Evolutionary conservation across 2,888 invertebrate genomes (phyloP).

Genomic region (Blomia tropicalis): DNA sequence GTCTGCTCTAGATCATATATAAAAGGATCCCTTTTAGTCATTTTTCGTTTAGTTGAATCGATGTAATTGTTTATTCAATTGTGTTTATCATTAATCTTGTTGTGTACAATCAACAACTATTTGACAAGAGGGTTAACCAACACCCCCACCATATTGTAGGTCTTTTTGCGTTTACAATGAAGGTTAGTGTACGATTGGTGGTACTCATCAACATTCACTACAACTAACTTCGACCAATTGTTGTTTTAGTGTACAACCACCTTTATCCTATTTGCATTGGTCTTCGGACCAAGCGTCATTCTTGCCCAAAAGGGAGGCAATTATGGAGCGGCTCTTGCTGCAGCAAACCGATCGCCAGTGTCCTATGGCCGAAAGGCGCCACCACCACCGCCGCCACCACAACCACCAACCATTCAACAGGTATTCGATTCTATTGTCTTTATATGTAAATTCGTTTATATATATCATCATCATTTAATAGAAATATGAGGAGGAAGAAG

Average conservation of each 20-base stretch:
- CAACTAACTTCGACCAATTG: background rate
- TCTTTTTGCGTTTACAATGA: too few species aligned
- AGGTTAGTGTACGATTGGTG: background rate
- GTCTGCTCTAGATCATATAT: too few species aligned
- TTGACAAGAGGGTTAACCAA: background rate
- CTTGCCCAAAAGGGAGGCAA: background rate
- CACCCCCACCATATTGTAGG: too few species aligned
- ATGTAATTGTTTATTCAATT: too few species aligned
- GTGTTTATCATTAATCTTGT: too few species aligned
- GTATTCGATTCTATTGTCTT: too few species aligned
- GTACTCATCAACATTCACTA: background rate
- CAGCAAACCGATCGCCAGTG: background rate
- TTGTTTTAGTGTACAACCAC: background rate
- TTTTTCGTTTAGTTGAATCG: too few species aligned
- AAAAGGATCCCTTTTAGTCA: too few species aligned
- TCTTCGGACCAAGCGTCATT: background rate
- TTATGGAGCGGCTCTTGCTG: background rate
- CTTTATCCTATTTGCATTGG: background rate
- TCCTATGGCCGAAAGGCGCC: background rate
- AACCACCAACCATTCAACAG: background rate
- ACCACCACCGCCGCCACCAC: conserved; percentile 1
- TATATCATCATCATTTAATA: background rate
- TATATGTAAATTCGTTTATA: background rate
- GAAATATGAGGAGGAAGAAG: conserved; percentile 1
- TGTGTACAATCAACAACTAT: background rate